Percentiles rank a stretch among this genome's conserved stretches.
Evolutionary conservation across 2,113 vertebrate species (phyloP).

Genomic region (Stercorarius parasiticus): DNA sequence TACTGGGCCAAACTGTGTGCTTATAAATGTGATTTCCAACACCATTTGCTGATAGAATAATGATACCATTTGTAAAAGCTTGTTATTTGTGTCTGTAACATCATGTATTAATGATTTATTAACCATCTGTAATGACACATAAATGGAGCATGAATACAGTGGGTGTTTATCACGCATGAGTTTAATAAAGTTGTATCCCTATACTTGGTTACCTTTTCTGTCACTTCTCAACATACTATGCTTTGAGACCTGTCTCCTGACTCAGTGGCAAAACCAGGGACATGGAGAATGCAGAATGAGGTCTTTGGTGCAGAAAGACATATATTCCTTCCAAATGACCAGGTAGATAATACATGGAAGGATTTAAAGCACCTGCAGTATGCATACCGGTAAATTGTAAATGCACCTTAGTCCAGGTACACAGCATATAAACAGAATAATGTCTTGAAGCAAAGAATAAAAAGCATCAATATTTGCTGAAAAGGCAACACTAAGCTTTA

Average conservation of each 20-base stretch:
- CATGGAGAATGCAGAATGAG: neutral
- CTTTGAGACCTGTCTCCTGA: neutral
- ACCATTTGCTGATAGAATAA: neutral
- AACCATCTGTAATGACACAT: neutral
- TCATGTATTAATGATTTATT: neutral
- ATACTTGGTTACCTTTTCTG: neutral
- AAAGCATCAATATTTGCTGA: slow-evolving; percentile 49
- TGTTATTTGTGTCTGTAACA: neutral
- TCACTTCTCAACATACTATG: neutral
- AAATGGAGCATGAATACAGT: neutral
- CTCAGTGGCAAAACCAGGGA: neutral
- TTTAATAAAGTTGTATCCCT: neutral
- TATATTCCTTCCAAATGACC: neutral
- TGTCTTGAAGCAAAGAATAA: slow-evolving; percentile 16
- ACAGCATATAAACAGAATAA: neutral
- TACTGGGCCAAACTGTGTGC: neutral
- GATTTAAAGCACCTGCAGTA: slow-evolving; percentile 31
- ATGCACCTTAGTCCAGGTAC: neutral
- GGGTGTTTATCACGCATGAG: neutral
- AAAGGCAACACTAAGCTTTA: neutral
- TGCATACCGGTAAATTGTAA: neutral
- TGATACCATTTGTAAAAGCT: neutral
- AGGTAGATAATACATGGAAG: neutral
- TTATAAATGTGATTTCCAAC: neutral
- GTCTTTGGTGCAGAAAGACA: neutral